These are phyloP conservation scores for Palaemon carinicauda DNA, from an alignment of 1,140 invertebrate genomes.

Conservation along the genomic window DNA sequence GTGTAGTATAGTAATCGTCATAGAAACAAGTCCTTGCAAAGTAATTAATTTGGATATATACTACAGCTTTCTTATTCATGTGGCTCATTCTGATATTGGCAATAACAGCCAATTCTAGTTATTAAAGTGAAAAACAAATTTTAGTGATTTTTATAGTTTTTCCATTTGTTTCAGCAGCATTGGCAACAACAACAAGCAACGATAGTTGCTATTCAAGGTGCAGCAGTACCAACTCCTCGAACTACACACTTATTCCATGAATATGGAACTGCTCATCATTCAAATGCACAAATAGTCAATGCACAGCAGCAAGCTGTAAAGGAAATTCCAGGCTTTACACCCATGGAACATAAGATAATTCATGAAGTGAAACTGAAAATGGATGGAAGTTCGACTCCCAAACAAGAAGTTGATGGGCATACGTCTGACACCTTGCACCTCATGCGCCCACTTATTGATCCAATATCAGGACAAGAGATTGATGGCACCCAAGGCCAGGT, in stretches of 20 bases:
- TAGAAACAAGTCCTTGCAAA: too few species aligned
- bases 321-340: slow-evolving; percentile 34
- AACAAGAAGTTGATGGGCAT: slow-evolving; percentile 45
- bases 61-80: too few species aligned
- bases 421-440: slow-evolving; percentile 39
- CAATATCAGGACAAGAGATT: slow-evolving; percentile 46
- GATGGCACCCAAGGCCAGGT: slow-evolving; percentile 46
- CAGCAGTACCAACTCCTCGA: slow-evolving; percentile 39
- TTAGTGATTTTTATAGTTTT: not conserved
- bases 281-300: slow-evolving; percentile 16
- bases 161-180: slow-evolving; percentile 2
- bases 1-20: too few species aligned
- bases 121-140: too few species aligned
- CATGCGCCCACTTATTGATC: slow-evolving; percentile 47
- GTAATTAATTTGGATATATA: too few species aligned
- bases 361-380: slow-evolving; percentile 50
- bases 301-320: slow-evolving; percentile 39
- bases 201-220: slow-evolving; percentile 40
- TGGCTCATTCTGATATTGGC: too few species aligned
- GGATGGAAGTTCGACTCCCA: slow-evolving; percentile 15
- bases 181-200: slow-evolving; percentile 42
- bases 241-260: slow-evolving; percentile 45
- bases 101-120: too few species aligned
- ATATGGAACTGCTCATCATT: slow-evolving; percentile 39
- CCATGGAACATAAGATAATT: slow-evolving; percentile 43